Base-by-base conservation (phyloP, 1,140 invertebrate genomes). In the Anastatus disparis region DNA sequence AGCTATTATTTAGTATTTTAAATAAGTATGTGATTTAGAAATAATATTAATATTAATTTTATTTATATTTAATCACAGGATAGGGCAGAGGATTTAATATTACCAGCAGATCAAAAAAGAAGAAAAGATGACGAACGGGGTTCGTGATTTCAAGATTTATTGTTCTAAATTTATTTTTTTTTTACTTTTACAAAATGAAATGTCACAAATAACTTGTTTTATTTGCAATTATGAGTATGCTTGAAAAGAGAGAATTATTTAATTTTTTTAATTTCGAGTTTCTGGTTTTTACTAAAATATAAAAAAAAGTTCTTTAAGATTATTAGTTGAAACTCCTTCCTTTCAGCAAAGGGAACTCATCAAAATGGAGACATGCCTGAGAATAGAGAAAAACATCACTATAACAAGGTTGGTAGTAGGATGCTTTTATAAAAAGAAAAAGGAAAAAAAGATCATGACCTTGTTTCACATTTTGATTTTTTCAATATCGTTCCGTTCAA, bases 101-200 rank as follows among this genome's bases (percentile, higher is more conserved):
- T 86, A 2, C 73, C 81, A 24, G 80, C 88, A 26, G 91, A 93
- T 78, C 91, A 93, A 76, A 93, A 93, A 78, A 84, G 92, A 61
- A 87, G 92, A 59, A 89, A 92, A 76, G 92, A 92, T 63, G 91
- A 92, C 78, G 90, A 91, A 79, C 90, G 93, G 89, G 91, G 92
- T 92, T 86, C 80, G 75, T 81, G 71, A 70, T 6, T 71, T 31
- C 38, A 27, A 64, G 42, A 56, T 56, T 56, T 56, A 63, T 31
- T 61, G 50, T 72, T 66, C 59, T 72, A 56, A 48, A 35, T 10
- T 35, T 35, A 35, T 35, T 35, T 6, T 65, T 61, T 65, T 52
- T 68, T 20, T 35, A 66, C 10, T 53, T 53, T 22, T 48, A 35
- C 15, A 26, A 44, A n/a, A 48, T 3, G 10, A 27, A 44, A 48